Base-by-base conservation (phyloP, 2,888 invertebrate species). In the Mythimna vitellina region DNA sequence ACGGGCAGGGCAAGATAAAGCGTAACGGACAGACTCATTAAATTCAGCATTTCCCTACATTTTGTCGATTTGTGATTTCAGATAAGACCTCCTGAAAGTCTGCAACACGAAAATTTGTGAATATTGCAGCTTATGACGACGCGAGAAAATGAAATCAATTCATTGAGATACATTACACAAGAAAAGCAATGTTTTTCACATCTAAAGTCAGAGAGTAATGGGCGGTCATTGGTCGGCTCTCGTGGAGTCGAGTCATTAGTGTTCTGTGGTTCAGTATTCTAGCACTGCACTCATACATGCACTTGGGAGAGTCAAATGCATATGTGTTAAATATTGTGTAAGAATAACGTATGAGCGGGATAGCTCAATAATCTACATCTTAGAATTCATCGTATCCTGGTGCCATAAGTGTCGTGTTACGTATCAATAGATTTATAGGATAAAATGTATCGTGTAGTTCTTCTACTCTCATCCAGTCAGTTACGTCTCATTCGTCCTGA, bases 381-480 rank as follows among this genome's bases (percentile, higher is more conserved):
- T 71, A n/a, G 72, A 25, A 49, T 49, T 61, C 46, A 61, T 71
- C 20, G 35, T 56, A 29, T 56, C 72, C 72, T 72, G 46, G 72
- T 72, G 17, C 25, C 46, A 20, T 22, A 14, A 25, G 25, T 17
- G 46, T 46, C 1, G 46, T 0, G 14, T 38, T 51, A 29, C n/a
- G 17, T 35, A 4, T 38, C 49, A 7, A 17, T 72, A 35, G 12
- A 54, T 53, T 53, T 54, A 54, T 70, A 14, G 58, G 9, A 58
- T 57, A 49, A 17, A 57, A 49, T 29, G 25, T 61, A 17, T 38
- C 14, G 5, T 22, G 35, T 35, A 35, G 20, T 17, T 32, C 20
- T 54, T 56, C 3, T 3, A 29, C 7, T 56, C 17, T 12, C 32
- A n/a, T 57, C 10, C 32, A 35, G n/a, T 35, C 54, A 57, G 32